A percentile compares a stretch with the other conserved stretches of the same genome.
Conservation (phyloP, 1,140 invertebrate species). For the Pinna nobilis region DNA sequence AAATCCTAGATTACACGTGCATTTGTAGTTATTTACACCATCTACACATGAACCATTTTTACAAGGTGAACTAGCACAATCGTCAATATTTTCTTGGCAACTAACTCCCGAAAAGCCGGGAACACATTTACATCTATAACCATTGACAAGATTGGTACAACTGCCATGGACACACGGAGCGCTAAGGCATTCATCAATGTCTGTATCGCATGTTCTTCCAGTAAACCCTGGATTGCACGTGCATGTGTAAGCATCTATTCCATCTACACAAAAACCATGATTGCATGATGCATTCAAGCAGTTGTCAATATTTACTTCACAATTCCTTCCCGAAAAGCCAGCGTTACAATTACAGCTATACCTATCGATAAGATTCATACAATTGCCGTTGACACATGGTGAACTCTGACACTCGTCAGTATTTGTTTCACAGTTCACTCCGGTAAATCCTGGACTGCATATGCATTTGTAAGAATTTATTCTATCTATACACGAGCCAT, state of each 20-base stretch:
- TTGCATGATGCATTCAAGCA: too few species aligned
- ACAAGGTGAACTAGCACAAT: too few species aligned
- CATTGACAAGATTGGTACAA: too few species aligned
- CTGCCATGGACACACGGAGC: slow-evolving; percentile 17
- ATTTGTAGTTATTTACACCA: too few species aligned
- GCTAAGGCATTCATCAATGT: neutral
- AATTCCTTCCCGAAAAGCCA: neutral
- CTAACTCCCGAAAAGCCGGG: too few species aligned
- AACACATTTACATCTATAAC: too few species aligned
- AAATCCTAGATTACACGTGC: too few species aligned
- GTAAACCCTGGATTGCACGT: neutral
- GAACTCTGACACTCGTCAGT: slow-evolving; percentile 7
- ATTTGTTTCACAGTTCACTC: slow-evolving; percentile 14
- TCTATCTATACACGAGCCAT: slow-evolving; percentile 14
- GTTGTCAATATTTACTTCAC: too few species aligned
- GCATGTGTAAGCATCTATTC: neutral
- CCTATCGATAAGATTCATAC: neutral
- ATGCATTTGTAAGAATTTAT: slow-evolving; percentile 11
- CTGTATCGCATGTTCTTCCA: neutral
- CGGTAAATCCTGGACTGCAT: slow-evolving; percentile 15
- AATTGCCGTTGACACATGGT: neutral
- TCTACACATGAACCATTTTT: too few species aligned
- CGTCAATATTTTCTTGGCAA: too few species aligned
- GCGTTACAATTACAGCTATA: neutral
- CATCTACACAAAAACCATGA: too few species aligned